Base-by-base conservation (phyloP, 92 coral and sea anemone genomes). In the Epizoanthus rinbou region DNA sequence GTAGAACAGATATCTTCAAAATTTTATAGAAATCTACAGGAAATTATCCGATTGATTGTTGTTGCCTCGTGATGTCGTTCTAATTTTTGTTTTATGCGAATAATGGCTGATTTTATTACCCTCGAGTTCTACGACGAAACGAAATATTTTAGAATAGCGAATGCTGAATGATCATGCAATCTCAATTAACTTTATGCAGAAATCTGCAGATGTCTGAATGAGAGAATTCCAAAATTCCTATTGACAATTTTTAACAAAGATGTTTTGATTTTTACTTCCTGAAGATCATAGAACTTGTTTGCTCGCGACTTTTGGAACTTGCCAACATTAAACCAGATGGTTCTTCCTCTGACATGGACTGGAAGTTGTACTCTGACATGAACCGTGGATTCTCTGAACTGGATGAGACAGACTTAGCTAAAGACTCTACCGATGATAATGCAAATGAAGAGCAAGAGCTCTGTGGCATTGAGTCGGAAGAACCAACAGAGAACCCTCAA, bases 261-360 rank as follows among this genome's bases (percentile, higher is more conserved):
- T 23, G 1, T 59, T 14, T 22, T 22, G 8, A 41, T 11, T 62
- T 41, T 62, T 41, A 15, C 64, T 37, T 8, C 10, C 23, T 73
- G 1, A 64, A 93, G 92, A 75, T 93, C 35, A 85, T 93, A 25
- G 87, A 82, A 19, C 50, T 84, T 54, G 83, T 87, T 37, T 93
- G 97, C 63, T 86, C 92, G 45, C 91, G 97, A 41, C 80, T 93
- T 17, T 80, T 93, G 64, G 92, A 93, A 56, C 86, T 93, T 18
- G 94, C 94, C 28, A 90, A 84, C 68, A 88, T 96, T 39, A 91
- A 80, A 71, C 56, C 80, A 8, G 97, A 88, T 64, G 57, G 58
- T 3, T 62, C 71, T 2, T 64, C 84, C 37, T 65, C 76, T 33
- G 85, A 87, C 37, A 79, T 88, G 81, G 69, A 71, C 58, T 88